These are phyloP conservation scores for Lophura nycthemera DNA, from an alignment of 2,113 vertebrate genomes.

Conservation along the genomic window DNA sequence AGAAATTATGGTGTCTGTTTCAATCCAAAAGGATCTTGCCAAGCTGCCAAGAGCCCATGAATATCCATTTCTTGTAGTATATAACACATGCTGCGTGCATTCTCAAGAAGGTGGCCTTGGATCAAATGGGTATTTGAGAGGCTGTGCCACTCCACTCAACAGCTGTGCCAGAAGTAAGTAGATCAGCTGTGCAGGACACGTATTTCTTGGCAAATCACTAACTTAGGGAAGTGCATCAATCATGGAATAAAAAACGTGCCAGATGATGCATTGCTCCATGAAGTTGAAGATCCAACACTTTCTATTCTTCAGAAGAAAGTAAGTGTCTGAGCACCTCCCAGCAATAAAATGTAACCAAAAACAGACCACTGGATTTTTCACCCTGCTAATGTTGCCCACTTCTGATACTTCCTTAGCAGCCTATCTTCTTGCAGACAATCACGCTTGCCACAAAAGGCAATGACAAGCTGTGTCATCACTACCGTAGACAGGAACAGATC, in stretches of 20 bases:
- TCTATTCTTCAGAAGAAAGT: neutral
- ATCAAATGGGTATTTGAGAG: neutral
- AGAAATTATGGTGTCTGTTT: neutral
- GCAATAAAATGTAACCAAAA: neutral
- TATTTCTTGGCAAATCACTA: neutral
- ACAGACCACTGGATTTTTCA: neutral
- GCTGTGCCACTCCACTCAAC: neutral
- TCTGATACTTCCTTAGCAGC: neutral
- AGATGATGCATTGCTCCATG: neutral
- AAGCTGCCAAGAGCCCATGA: neutral
- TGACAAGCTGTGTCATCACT: neutral
- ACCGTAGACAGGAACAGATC: neutral
- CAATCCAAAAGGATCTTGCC: neutral
- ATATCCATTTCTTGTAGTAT: neutral
- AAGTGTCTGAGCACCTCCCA: neutral
- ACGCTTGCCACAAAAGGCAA: neutral
- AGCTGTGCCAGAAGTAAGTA: neutral
- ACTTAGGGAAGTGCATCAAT: neutral
- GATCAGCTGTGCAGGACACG: neutral
- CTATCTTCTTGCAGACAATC: neutral
- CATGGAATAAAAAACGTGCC: neutral
- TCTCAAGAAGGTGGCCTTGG: neutral
- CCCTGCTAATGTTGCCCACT: neutral
- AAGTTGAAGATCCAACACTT: neutral
- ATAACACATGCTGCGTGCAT: neutral